These are phyloP conservation scores for Epizoanthus ramosus DNA, from an alignment of 92 coral and sea anemone genomes.

Conservation along the genomic window DNA sequence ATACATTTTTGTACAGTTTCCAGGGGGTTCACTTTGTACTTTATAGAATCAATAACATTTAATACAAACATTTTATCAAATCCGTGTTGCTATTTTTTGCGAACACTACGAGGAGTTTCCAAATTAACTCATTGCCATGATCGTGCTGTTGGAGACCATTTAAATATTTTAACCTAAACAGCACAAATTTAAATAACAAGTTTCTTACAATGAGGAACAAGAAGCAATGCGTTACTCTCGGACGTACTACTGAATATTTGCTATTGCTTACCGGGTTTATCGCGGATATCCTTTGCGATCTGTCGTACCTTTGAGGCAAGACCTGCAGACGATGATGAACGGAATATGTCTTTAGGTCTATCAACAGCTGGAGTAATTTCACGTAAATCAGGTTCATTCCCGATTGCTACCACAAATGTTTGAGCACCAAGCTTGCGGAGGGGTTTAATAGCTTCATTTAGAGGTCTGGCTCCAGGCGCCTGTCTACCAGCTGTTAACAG, in stretches of 20 bases:
- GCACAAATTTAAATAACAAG: not conserved
- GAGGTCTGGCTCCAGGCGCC: conserved; percentile 15
- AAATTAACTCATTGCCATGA: no score
- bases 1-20: no score
- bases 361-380: conserved; percentile 60
- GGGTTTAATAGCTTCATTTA: conserved; percentile 50
- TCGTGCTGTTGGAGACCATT: no score
- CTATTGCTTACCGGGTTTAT: conserved; percentile 28
- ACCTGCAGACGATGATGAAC: conserved; percentile 11
- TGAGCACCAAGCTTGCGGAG: conserved; percentile 71
- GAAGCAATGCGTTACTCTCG: no score
- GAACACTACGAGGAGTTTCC: no score
- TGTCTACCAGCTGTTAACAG: conserved; percentile 75
- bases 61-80: no score
- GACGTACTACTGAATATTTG: not conserved
- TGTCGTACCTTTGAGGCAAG: conserved; percentile 5
- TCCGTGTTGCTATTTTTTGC: no score
- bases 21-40: no score
- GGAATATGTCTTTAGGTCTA: conserved; percentile 26
- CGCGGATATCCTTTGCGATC: conserved; percentile 19
- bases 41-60: no score
- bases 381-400: conserved; percentile 56
- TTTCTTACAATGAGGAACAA: no score
- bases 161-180: not conserved
- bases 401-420: conserved; percentile 71